These are phyloP conservation scores for Rhinatrema bivittatum DNA, from an alignment of 2,797 vertebrate genomes.

Conservation along the genomic window DNA sequence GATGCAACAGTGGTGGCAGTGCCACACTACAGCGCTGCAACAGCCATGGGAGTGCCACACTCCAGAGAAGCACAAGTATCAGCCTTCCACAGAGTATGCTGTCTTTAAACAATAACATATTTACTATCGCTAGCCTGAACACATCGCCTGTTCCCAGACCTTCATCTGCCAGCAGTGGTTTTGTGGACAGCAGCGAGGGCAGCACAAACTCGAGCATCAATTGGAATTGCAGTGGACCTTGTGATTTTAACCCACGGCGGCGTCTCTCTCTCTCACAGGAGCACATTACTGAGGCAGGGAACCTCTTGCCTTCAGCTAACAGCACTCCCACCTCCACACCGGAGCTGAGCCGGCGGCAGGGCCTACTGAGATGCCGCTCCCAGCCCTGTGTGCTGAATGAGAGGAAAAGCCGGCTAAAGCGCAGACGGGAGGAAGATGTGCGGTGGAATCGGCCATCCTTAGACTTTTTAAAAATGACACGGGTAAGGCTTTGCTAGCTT, in stretches of 20 bases:
- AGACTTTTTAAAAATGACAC: slow-evolving; percentile 71
- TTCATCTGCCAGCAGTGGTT: slow-evolving; percentile 57
- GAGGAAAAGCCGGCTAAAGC: slow-evolving; percentile 54
- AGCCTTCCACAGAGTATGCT: slow-evolving; percentile 37
- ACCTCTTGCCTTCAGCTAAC: slow-evolving; percentile 50
- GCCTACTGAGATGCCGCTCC: slow-evolving; percentile 57
- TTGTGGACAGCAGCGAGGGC: slow-evolving; percentile 53
- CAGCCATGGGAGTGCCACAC: slow-evolving; percentile 38
- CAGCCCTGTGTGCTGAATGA: slow-evolving; percentile 62
- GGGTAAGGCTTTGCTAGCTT: slow-evolving; percentile 49
- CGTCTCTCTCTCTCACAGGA: slow-evolving; percentile 65
- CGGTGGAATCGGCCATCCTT: slow-evolving; percentile 60
- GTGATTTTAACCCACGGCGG: slow-evolving; percentile 44
- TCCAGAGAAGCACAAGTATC: slow-evolving; percentile 46
- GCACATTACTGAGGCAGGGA: slow-evolving; percentile 42
- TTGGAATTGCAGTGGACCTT: slow-evolving; percentile 39
- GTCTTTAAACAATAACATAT: slow-evolving; percentile 27
- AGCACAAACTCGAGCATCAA: slow-evolving; percentile 36
- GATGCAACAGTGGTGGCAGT: slow-evolving; percentile 57
- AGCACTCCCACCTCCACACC: slow-evolving; percentile 61
- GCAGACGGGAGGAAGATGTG: slow-evolving; percentile 55
- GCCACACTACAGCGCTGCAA: slow-evolving; percentile 51
- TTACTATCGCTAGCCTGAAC: slow-evolving; percentile 36
- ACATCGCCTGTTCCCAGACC: slow-evolving; percentile 48
- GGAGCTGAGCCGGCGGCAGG: slow-evolving; percentile 47